A percentile compares a stretch with the other conserved stretches of the same genome.
Evolutionary conservation across 2,888 invertebrate genomes (phyloP).

Genomic region (Conomelus anceps): DNA sequence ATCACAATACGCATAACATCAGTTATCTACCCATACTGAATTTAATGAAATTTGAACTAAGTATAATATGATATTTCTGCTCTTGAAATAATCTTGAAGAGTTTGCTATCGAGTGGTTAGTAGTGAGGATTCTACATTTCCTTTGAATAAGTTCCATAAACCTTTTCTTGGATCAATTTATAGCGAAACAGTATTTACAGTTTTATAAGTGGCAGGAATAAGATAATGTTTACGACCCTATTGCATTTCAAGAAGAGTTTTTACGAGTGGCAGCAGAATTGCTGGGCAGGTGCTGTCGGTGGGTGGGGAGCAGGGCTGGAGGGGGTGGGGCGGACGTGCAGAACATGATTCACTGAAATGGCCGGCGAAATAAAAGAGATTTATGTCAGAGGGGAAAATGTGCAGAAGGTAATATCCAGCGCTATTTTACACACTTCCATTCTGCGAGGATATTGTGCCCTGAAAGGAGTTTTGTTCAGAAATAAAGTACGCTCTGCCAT

Average conservation of each 20-base stretch:
- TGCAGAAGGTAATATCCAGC: slow-evolving; percentile 4
- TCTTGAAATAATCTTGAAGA: no score
- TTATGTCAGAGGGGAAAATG: slow-evolving; percentile 15
- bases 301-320: background rate
- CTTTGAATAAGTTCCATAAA: background rate
- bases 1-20: no score
- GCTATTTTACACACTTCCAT: slow-evolving; percentile 9
- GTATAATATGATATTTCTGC: no score
- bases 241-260: slow-evolving; percentile 3
- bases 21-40: no score
- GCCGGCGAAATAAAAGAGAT: slow-evolving; percentile 22
- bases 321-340: slow-evolving; percentile 11
- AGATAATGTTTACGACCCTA: slow-evolving; percentile 7
- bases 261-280: background rate
- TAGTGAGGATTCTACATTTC: background rate
- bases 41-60: no score
- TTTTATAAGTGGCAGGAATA: slow-evolving; percentile 4
- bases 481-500: slow-evolving; percentile 2
- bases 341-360: slow-evolving; percentile 24
- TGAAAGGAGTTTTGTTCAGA: slow-evolving; percentile 6
- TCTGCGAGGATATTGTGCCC: slow-evolving; percentile 1
- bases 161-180: background rate
- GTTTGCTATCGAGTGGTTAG: no score
- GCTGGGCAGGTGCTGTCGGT: background rate
- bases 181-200: background rate